These are phyloP conservation scores for Epinotia demarniana DNA, from an alignment of 2,888 invertebrate genomes.

Conservation along the genomic window DNA sequence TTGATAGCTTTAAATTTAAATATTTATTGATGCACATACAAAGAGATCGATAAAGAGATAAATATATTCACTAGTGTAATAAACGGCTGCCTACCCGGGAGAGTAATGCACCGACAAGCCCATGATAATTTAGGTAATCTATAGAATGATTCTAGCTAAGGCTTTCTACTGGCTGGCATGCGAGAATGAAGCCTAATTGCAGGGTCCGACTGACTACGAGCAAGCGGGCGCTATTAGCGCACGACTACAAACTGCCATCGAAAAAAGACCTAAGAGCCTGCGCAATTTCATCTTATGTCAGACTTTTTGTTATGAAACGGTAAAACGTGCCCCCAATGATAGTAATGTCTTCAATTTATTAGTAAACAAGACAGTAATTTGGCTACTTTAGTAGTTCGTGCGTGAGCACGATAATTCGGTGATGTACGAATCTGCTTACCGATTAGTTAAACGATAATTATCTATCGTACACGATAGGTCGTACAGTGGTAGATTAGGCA, in stretches of 20 bases:
- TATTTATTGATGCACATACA: not conserved
- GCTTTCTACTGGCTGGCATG: conserved; percentile 55
- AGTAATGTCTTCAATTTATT: conserved; percentile 30
- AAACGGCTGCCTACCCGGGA: conserved; percentile 1
- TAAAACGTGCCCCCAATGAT: conserved; percentile 19
- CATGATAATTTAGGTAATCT: conserved; percentile 23
- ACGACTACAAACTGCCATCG: conserved; percentile 1
- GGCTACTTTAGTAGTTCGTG: conserved; percentile 15
- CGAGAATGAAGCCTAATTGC: conserved; percentile 51
- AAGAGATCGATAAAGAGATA: not conserved
- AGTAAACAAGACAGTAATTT: conserved; percentile 27
- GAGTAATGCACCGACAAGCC: conserved; percentile 13
- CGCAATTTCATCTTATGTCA: not conserved
- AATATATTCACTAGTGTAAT: not conserved
- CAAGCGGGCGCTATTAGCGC: not conserved
- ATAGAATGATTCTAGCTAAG: conserved; percentile 51
- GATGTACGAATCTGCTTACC: not conserved
- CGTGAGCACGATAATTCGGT: conserved; percentile 21
- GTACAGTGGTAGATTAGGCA: not conserved
- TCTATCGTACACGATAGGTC: not conserved
- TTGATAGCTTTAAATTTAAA: not conserved
- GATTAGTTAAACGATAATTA: not conserved
- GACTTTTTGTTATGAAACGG: not conserved
- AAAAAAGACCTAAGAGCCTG: not conserved
- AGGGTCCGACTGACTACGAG: conserved; percentile 29